Base-by-base conservation (phyloP, 2,888 invertebrate genomes). In the Aleiodes leptofemur region DNA sequence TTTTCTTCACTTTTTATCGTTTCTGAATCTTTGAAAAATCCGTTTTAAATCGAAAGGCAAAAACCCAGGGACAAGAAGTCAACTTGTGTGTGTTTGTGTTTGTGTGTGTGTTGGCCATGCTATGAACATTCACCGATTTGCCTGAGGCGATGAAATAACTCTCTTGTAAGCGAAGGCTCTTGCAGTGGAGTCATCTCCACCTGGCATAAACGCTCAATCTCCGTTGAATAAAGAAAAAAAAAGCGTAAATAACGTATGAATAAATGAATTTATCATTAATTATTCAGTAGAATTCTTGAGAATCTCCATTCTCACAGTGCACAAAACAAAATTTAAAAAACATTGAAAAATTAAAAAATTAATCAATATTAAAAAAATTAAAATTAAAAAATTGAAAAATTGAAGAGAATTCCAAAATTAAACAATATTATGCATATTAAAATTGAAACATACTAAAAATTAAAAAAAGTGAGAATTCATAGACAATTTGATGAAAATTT, bases 141-240 rank as follows among this genome's bases (percentile, higher is more conserved):
- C 87, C 84, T 81, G 82, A 85, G 86, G 87, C 86, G 79, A 85
- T 86, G 82, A 80, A 86, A 86, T 87, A 87, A 86, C 86, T 87
- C 86, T 87, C 86, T 84, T 83, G 87, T 84, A 85, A 86, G 85
- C 76, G 78, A 78, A 81, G 80, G 79, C 72, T 80, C 82, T 82
- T 16, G 38, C 57, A 81, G 77, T 79, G 77, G 79, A 82, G 81
- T 76, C 80, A 78, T 70, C 80, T 64, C 64, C 64, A 48, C 48
- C 78, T 76, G 74, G 74, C 72, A 56, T 9, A 56, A n/a, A 29
- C 29, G 9, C 53, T 77, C 64, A 16, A 6, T 64, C 57, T 69
- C 29, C 14, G 38, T 59, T 6, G 23, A 23, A 23, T 23, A 2
- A 2, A 23, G 2, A 23, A 48, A 23, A 23, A 23, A 48, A 38